These are phyloP conservation scores for Sepioteuthis lessoniana DNA, from an alignment of 2,888 invertebrate genomes.

Conservation along the genomic window DNA sequence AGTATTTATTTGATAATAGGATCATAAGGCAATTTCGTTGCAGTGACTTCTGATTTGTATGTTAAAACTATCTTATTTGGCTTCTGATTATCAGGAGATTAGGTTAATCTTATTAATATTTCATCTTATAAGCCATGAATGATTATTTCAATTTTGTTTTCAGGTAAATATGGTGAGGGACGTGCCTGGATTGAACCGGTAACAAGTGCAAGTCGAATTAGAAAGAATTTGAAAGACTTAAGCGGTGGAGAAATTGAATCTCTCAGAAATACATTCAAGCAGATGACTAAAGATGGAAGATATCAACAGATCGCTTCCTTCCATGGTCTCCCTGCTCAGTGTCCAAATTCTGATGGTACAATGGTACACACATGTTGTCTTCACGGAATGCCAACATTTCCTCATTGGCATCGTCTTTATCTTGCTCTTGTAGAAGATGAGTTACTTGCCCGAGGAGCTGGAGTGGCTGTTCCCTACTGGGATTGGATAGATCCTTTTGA, in stretches of 20 bases:
- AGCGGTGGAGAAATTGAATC: conserved; percentile 55
- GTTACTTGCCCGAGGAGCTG: conserved; percentile 46
- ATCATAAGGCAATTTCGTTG: too few species aligned
- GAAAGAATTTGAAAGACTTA: conserved; percentile 52
- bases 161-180: conserved; percentile 48
- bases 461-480: conserved; percentile 56
- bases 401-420: conserved; percentile 56
- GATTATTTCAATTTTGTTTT: not conserved
- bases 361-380: conserved; percentile 52
- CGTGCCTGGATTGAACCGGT: conserved; percentile 50
- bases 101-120: too few species aligned
- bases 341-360: conserved; percentile 48
- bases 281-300: conserved; percentile 52
- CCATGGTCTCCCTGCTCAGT: conserved; percentile 57
- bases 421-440: conserved; percentile 53
- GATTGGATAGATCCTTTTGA: conserved; percentile 54
- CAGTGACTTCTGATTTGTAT: too few species aligned
- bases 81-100: too few species aligned
- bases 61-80: too few species aligned
- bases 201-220: conserved; percentile 52
- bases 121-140: too few species aligned
- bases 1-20: too few species aligned
- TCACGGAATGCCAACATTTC: conserved; percentile 55
- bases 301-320: conserved; percentile 55
- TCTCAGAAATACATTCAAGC: conserved; percentile 54